These are phyloP conservation scores for Hymenochirus boettgeri DNA, from an alignment of 2,113 vertebrate species.

Conservation along the genomic window DNA sequence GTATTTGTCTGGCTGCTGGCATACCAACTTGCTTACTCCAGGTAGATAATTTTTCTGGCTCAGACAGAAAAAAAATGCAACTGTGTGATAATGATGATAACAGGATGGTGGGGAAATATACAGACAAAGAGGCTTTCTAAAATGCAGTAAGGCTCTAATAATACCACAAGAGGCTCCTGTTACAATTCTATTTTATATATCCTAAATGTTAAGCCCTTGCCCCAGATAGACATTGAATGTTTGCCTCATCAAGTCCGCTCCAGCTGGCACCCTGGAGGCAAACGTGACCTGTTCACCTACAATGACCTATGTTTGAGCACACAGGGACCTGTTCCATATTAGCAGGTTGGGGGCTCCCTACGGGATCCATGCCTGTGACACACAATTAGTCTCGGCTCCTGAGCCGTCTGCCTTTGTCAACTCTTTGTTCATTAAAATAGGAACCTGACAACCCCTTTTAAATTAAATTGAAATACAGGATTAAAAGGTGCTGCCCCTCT, in stretches of 20 bases:
- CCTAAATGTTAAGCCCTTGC: constrained; percentile 7
- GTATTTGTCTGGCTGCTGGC: too few relatives aligned
- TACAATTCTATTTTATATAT: not conserved
- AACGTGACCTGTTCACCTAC: constrained; percentile 37
- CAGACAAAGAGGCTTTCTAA: too few relatives aligned
- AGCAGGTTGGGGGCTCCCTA: constrained; percentile 30
- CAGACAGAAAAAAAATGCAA: too few relatives aligned
- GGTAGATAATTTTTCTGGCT: too few relatives aligned
- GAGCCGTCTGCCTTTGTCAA: constrained; percentile 41
- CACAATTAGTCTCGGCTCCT: constrained; percentile 39
- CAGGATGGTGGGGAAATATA: too few relatives aligned
- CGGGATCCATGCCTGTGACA: not conserved
- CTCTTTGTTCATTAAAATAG: constrained; percentile 38
- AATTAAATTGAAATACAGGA: constrained; percentile 38
- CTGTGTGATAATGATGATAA: too few relatives aligned
- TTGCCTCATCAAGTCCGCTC: constrained; percentile 24
- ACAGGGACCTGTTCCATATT: constrained; percentile 27
- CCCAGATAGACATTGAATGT: constrained; percentile 22
- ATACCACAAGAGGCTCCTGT: too few relatives aligned
- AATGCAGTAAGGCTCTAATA: too few relatives aligned
- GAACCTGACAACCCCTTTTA: constrained; percentile 31
- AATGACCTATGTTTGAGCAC: constrained; percentile 22
- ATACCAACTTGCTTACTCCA: too few relatives aligned
- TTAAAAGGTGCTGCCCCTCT: constrained; percentile 36
- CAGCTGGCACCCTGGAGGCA: constrained; percentile 27